Base-by-base conservation (phyloP, 2,888 invertebrate genomes). In the Phengaris alcon region DNA sequence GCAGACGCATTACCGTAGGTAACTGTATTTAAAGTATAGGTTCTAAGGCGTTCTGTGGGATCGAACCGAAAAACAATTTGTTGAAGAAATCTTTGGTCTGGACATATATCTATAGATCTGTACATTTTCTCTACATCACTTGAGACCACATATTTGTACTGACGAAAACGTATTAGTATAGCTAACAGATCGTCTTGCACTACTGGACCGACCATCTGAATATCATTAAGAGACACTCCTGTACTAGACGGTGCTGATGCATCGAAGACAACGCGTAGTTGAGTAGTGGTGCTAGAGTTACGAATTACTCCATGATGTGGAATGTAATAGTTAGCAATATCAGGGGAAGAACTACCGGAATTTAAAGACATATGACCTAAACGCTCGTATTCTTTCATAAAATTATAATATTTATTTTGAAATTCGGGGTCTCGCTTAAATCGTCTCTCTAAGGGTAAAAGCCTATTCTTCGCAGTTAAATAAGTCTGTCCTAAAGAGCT, bases 11-110 rank as follows among this genome's bases (percentile, higher is more conserved):
- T 79, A n/a, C 80, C 69, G 46, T 69, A 69, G 12, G 69, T 69
- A 22, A n/a, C n/a, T n/a, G n/a, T n/a, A n/a, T 22, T 22, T 13
- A 79, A 13, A 15, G 73, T 77, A 69, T 76, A 79, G 10, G 75
- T 75, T 76, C 79, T 77, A 13, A 80, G 44, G 12, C 75, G 76
- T 35, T 79, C 48, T 46, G 73, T 52, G 0, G 75, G 59, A 74
- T 79, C 74, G n/a, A 35, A 75, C 1, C 81, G 68, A 68, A 77
- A 81, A 15, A 80, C 13, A 15, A 81, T 81, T 74, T 77, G 78
- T 68, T 82, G 80, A 35, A 80, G 70, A 46, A 54, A 54, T 54
- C 54, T 10, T 12, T 54, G 54, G 54, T 54, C 54, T 54, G 54
- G 54, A 54, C 54, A 54, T 54, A 54, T 12, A 54, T 54, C 10